Evolutionary conservation across 1,140 invertebrate genomes (phyloP).

Genomic region (Bombus affinis): DNA sequence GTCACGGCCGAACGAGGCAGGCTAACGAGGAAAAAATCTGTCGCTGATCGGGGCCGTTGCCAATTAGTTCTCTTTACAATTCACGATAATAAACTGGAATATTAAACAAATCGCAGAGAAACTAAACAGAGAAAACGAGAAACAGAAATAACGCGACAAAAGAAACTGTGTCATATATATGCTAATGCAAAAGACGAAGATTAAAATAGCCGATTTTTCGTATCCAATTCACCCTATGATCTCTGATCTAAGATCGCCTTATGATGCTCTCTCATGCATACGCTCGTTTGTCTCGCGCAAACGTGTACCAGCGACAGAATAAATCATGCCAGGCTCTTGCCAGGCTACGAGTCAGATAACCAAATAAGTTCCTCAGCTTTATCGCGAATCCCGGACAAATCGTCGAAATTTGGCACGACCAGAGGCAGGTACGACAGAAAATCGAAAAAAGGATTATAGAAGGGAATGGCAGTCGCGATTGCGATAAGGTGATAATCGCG

Average conservation of each 20-base stretch:
- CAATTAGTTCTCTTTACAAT: neutral
- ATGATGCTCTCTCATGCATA: neutral
- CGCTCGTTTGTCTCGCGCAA: constrained; percentile 18
- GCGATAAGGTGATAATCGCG: constrained; percentile 18
- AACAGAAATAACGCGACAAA: neutral
- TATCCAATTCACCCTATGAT: neutral
- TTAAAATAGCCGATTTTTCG: neutral
- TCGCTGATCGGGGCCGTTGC: neutral
- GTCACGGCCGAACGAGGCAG: neutral
- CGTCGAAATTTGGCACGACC: neutral
- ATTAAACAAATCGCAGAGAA: neutral
- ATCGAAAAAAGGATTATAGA: neutral
- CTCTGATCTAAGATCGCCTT: neutral
- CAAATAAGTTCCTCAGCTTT: neutral
- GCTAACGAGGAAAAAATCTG: neutral
- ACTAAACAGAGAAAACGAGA: neutral
- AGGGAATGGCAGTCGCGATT: neutral
- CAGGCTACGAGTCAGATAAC: constrained; percentile 15
- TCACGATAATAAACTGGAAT: neutral
- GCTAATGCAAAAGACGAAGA: neutral
- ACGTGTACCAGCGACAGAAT: constrained; percentile 18
- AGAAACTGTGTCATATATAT: neutral
- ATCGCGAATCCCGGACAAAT: constrained; percentile 18
- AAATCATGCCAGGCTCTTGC: constrained; percentile 37
- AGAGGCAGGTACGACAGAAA: neutral